Percentiles rank a stretch among this genome's conserved stretches.
These are phyloP conservation scores for Lissonota sp. DNA, from an alignment of 2,888 invertebrate species.

Conservation along the genomic window DNA sequence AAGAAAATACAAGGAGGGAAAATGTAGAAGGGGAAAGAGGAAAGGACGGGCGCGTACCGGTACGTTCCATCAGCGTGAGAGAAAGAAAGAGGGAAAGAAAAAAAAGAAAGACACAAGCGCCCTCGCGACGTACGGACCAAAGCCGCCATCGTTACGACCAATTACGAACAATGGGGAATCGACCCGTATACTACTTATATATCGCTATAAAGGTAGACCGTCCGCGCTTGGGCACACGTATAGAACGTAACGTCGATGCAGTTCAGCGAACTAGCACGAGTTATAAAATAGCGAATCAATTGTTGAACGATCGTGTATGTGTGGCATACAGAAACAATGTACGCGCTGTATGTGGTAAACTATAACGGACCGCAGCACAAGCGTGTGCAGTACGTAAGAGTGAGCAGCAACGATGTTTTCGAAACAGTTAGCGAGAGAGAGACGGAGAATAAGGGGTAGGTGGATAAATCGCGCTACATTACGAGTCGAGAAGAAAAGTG, in stretches of 20 bases:
- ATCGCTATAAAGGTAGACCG: slow-evolving; percentile 44
- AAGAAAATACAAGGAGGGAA: neutral
- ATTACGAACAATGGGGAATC: slow-evolving; percentile 69
- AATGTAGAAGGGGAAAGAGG: slow-evolving; percentile 11
- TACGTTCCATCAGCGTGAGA: slow-evolving; percentile 52
- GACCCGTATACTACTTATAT: slow-evolving; percentile 50
- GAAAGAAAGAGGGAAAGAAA: too few species aligned
- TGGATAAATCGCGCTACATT: neutral
- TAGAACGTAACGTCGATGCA: slow-evolving; percentile 16
- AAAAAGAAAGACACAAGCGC: slow-evolving; percentile 16
- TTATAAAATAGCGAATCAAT: slow-evolving; percentile 49
- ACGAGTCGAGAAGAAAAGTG: slow-evolving; percentile 28
- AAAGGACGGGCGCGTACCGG: slow-evolving; percentile 37
- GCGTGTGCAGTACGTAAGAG: neutral
- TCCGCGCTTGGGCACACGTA: slow-evolving; percentile 37
- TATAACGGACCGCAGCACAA: slow-evolving; percentile 5
- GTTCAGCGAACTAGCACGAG: slow-evolving; percentile 5
- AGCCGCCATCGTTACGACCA: slow-evolving; percentile 66
- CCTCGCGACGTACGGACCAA: slow-evolving; percentile 49
- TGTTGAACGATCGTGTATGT: slow-evolving; percentile 20
- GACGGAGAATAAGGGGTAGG: slow-evolving; percentile 7
- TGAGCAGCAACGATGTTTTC: neutral
- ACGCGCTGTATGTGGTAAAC: slow-evolving; percentile 1
- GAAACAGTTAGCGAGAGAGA: neutral
- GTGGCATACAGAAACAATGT: neutral